A percentile compares a stretch with the other conserved stretches of the same genome.
Evolutionary conservation across 2,797 vertebrate genomes (phyloP).

Genomic region (Astyanax mexicanus): DNA sequence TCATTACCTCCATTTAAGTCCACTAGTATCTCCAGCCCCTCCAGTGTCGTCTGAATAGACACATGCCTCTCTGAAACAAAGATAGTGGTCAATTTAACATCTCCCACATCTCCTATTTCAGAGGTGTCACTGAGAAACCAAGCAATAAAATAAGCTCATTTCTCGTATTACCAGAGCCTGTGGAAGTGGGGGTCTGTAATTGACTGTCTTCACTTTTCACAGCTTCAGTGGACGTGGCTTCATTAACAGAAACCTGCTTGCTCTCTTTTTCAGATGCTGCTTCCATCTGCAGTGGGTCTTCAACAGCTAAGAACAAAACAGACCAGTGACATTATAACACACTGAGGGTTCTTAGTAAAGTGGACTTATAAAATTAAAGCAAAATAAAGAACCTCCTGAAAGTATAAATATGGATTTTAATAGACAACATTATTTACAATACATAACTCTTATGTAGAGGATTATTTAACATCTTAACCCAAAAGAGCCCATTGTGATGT

Average conservation of each 20-base stretch:
- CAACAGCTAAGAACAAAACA: slow-evolving; percentile 18
- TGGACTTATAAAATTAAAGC: no score
- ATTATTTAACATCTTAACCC: no score
- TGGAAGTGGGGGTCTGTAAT: slow-evolving; percentile 37
- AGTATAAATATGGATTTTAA: no score
- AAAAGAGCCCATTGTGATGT: no score
- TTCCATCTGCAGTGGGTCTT: neutral
- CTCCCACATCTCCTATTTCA: neutral
- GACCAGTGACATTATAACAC: neutral
- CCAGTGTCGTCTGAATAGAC: slow-evolving; percentile 90
- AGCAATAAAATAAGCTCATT: neutral
- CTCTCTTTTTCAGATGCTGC: neutral
- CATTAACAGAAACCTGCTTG: neutral
- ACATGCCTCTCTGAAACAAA: slow-evolving; percentile 86
- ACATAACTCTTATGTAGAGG: no score
- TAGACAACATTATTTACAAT: no score
- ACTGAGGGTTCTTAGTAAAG: no score
- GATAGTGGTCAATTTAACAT: neutral
- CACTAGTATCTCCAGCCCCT: slow-evolving; percentile 88
- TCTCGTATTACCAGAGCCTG: neutral
- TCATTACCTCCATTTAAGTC: slow-evolving; percentile 82
- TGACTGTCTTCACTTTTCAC: slow-evolving; percentile 30
- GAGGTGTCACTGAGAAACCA: neutral
- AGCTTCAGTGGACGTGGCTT: slow-evolving; percentile 14
- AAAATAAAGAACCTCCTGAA: no score